These are phyloP conservation scores for Catamblyrhynchus diadema DNA, from an alignment of 2,797 vertebrate genomes.

Conservation along the genomic window DNA sequence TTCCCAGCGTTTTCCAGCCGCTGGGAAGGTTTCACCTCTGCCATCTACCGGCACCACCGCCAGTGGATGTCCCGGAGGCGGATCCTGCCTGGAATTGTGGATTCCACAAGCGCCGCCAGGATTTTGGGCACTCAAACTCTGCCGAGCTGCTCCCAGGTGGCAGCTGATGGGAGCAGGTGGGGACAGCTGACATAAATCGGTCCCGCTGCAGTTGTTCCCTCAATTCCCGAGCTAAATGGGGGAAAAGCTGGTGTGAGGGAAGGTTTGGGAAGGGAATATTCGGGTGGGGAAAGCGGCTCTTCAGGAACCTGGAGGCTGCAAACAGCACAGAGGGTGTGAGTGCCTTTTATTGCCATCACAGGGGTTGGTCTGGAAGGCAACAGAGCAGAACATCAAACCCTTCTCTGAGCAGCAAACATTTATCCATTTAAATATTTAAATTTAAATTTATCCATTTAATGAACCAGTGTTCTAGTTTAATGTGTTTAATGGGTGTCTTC, in stretches of 20 bases:
- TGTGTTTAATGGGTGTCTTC: neutral
- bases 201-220: fast-evolving
- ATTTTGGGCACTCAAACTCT: fast-evolving
- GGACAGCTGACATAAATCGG: neutral
- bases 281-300: fast-evolving
- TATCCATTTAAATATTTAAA: neutral
- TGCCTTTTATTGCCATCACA: neutral
- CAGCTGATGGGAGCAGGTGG: neutral
- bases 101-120: fast-evolving
- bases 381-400: neutral
- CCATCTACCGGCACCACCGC: neutral
- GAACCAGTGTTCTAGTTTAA: neutral
- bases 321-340: neutral
- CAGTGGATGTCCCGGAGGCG: fast-evolving
- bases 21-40: neutral
- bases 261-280: neutral
- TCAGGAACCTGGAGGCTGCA: neutral
- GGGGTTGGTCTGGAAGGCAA: neutral
- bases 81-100: neutral
- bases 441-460: neutral
- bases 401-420: neutral
- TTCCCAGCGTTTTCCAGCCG: neutral
- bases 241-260: fast-evolving
- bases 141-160: neutral
- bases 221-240: fast-evolving